Evolutionary conservation across 2,888 invertebrate genomes (phyloP), one percentile per base, ranked within the genome.

Genomic region (Agrotis ipsilon): DNA sequence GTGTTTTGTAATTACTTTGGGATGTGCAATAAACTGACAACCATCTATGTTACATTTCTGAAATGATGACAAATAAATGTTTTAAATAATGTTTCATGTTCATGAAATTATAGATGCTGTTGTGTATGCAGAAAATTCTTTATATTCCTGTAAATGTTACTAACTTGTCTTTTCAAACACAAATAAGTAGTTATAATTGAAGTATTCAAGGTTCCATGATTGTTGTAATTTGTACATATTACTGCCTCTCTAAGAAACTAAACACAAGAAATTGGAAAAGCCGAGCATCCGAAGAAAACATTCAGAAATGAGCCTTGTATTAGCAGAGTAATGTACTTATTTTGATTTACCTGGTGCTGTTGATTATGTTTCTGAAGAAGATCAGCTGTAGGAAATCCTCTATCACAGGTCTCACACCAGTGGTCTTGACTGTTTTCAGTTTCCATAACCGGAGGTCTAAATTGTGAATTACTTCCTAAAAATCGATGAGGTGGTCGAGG

Each of bases 341-440:
- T 57, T 16, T 2, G 7, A 3, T 49, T 78, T 86, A 96, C 96
- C 93, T 97, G 97, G 93, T 99, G 99, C 85, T 97, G 97, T n/a
- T 94, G 93, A 79, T 97, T 94, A 91, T 99, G 99, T 60, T 96
- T 96, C 60, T 97, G 93, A 70, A 98, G 97, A 72, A 97, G 94
- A 32, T 97, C 96, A 65, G 94, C 87, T 0, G 96, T 96, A 65
- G 94, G 92, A 90, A 98, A 98, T 16, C 97, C 97, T 89, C 97
- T 96, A 86, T 98, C 98, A 92, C 99, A 99, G n/a, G 97, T 96
- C 88, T 98, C 98, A 93, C 98, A 98, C 92, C 96, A 97, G 87
- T 96, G 94, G 55, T 95, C 91, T 61, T 88, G 85, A 72, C 11
- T 73, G 16, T 83, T 85, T 24, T 61, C 69, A 71, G 67, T 80